Evolutionary conservation across 53 echinoderm and acorn worm genomes (phyloP), one percentile per base, ranked within the genome.

Genomic region (Antedon mediterranea): DNA sequence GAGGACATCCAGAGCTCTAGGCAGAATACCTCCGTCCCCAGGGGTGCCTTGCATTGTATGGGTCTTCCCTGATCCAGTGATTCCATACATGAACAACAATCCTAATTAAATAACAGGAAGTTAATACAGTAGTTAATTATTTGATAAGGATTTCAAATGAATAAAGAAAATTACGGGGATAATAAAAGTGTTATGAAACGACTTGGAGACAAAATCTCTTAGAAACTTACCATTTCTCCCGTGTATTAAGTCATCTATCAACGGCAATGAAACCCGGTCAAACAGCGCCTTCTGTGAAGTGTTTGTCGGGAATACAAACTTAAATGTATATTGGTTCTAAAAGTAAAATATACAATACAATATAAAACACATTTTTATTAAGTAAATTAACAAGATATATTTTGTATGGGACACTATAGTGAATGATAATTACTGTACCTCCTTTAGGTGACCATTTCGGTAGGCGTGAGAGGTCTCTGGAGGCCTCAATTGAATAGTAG

Each of bases 11-110:
- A 94, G 86, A 83, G 91, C 87, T 28, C 94, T 83, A 0, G 94
- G 91, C 26, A 94, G 80, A 6, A 94, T 75, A 2, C 94, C 94
- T 9, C 91, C 87, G 78, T 94, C 94, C 11, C 82, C 80, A 3
- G 91, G 85, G 29, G 89, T 79, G 33, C 94, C 94, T 43, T 87
- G 87, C 91, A 94, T 90, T 14, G 94, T 94, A 79, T 94, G 77
- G 13, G 94, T 94, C 91, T 94, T 94, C 14, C 94, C 94, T 3
- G 94, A 94, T 32, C 89, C 87, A 75, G 94, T 94, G 75, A 94
- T 89, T 15, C 94, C 94, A 79, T 94, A 94, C 89, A 90, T 94
- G 72, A 94, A 94, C 57, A 94, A 42, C 30, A 94, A 83, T 33
- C 89, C 94, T 93, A 23, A 0, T 37, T 29, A 20, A 23, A 20